A percentile compares a stretch with the other conserved stretches of the same genome.
Conservation (phyloP, 2,888 invertebrate species). For the Azorinus chamasolen region DNA sequence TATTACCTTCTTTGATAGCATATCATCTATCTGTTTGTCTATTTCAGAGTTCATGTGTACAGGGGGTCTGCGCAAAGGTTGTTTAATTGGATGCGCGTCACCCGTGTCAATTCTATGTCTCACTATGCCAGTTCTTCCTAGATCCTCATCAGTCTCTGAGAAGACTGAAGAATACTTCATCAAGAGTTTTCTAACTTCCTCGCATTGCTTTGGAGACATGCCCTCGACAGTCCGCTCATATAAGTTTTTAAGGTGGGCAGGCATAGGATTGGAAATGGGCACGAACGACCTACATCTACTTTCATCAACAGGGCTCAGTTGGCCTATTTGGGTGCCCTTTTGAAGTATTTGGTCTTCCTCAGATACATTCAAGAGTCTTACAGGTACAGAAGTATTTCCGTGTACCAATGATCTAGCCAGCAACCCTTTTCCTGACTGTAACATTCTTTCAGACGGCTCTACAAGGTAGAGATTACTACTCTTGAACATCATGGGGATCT, state of each 20-base stretch:
- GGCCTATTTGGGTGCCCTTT: slow-evolving; percentile 1
- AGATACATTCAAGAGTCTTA: slow-evolving; percentile 12
- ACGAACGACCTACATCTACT: neutral
- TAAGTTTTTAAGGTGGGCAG: slow-evolving; percentile 8
- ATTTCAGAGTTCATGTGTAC: slow-evolving; percentile 35
- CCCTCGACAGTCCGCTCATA: slow-evolving; percentile 9
- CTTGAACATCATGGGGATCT: neutral
- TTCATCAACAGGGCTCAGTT: neutral
- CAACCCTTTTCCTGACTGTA: neutral
- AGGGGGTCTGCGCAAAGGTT: slow-evolving; percentile 34
- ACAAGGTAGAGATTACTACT: slow-evolving; percentile 2
- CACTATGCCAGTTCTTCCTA: slow-evolving; percentile 26
- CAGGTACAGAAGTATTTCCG: neutral
- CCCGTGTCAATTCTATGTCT: slow-evolving; percentile 10
- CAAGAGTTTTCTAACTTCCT: slow-evolving; percentile 1
- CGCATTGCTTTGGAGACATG: neutral
- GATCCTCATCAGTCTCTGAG: slow-evolving; percentile 13
- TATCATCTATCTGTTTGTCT: slow-evolving; percentile 37
- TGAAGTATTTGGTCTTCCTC: neutral
- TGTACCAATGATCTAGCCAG: slow-evolving; percentile 3
- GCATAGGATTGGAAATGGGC: neutral
- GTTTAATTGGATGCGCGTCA: slow-evolving; percentile 14
- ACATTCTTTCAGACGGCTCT: slow-evolving; percentile 1
- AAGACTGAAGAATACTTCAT: slow-evolving; percentile 9
- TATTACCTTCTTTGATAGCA: slow-evolving; percentile 38